These are phyloP conservation scores for Engystomops pustulosus DNA, from an alignment of 2,113 vertebrate genomes.

Conservation along the genomic window DNA sequence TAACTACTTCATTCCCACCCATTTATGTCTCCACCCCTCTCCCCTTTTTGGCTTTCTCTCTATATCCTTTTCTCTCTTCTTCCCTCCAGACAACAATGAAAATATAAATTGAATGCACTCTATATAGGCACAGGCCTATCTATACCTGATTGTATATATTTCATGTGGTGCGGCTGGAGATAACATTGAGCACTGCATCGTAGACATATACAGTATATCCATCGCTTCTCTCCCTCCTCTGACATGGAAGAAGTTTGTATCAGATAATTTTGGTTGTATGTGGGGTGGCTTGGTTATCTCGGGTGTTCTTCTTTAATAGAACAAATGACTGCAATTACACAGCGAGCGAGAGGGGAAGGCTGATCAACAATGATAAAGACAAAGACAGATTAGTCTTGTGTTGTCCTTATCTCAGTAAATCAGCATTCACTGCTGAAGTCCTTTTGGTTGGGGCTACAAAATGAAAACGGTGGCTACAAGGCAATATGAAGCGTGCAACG, in stretches of 20 bases:
- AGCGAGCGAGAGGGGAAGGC: slow-evolving; percentile 68
- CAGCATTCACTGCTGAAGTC: slow-evolving; percentile 7
- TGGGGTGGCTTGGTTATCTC: slow-evolving; percentile 64
- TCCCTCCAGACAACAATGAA: too few species aligned
- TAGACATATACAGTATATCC: neutral
- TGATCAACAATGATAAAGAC: slow-evolving; percentile 71
- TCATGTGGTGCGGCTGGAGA: too few species aligned
- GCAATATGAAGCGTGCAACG: neutral
- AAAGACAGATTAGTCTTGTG: slow-evolving; percentile 72
- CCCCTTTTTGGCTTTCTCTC: too few species aligned
- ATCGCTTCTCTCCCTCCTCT: neutral
- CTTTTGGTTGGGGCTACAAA: neutral
- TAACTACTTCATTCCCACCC: too few species aligned
- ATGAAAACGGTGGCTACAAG: neutral
- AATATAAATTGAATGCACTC: too few species aligned
- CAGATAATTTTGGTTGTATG: slow-evolving; percentile 25
- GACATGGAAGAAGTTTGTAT: slow-evolving; percentile 14
- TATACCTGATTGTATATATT: too few species aligned
- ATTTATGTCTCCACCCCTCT: too few species aligned
- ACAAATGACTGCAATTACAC: slow-evolving; percentile 87
- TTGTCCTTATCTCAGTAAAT: slow-evolving; percentile 67
- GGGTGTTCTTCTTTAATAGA: slow-evolving; percentile 80
- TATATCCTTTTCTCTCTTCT: too few species aligned
- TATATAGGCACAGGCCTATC: too few species aligned
- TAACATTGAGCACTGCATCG: too few species aligned